A percentile compares a stretch with the other conserved stretches of the same genome.
phyloP scores from a whole-genome alignment of 2,113 vertebrate species.

The Epinephelus moara region DNA sequence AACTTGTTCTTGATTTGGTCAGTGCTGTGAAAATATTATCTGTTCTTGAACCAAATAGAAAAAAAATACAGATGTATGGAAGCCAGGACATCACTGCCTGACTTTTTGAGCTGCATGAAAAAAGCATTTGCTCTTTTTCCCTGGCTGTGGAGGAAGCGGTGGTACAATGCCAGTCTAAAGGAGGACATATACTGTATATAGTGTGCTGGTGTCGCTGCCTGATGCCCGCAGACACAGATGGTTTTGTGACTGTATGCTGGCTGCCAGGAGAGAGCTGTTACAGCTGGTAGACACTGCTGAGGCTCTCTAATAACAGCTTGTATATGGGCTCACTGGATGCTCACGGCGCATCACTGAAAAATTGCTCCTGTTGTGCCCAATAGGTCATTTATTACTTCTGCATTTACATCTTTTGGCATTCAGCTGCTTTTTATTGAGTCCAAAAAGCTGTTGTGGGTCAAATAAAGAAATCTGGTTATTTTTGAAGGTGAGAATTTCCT shows the following conservation, averaged over 20 bases:
- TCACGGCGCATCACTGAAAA: slow-evolving; percentile 39
- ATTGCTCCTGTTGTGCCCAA: slow-evolving; percentile 45
- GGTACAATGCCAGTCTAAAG: slow-evolving; percentile 33
- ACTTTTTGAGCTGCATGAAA: slow-evolving; percentile 20
- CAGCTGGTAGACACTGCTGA: slow-evolving; percentile 70
- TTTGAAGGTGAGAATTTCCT: background rate
- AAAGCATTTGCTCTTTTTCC: slow-evolving; percentile 21
- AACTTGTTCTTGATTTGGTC: background rate
- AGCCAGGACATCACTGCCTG: background rate
- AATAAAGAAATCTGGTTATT: background rate
- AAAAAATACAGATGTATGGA: background rate
- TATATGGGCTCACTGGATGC: slow-evolving; percentile 46
- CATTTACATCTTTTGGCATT: slow-evolving; percentile 41
- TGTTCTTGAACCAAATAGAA: background rate
- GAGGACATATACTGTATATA: slow-evolving; percentile 23
- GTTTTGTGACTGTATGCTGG: slow-evolving; percentile 51
- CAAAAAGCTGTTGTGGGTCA: background rate
- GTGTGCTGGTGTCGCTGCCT: slow-evolving; percentile 31
- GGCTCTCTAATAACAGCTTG: slow-evolving; percentile 70
- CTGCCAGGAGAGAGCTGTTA: slow-evolving; percentile 70
- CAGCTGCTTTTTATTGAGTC: background rate
- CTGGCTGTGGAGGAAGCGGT: slow-evolving; percentile 17
- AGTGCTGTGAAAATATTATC: background rate
- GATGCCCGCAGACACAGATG: slow-evolving; percentile 71
- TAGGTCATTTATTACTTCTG: slow-evolving; percentile 56